Evolutionary conservation across 2,888 invertebrate genomes (phyloP).

Genomic region (Phorcus lineatus): DNA sequence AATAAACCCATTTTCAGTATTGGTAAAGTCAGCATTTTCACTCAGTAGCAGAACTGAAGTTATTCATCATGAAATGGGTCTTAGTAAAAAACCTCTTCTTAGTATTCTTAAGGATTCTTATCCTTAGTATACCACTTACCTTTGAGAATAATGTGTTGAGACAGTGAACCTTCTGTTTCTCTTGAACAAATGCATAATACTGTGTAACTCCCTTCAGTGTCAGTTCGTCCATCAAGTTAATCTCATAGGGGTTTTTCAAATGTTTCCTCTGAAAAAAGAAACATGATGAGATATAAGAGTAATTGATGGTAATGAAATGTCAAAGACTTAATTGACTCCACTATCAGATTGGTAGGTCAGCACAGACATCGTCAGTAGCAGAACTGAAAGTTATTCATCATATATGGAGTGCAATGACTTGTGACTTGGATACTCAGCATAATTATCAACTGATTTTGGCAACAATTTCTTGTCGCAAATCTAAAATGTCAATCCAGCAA

Average conservation of each 20-base stretch:
- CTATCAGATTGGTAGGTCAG: neutral
- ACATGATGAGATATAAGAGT: neutral
- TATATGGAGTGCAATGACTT: neutral
- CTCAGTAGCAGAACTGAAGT: constrained; percentile 23
- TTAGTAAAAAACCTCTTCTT: too few relatives aligned
- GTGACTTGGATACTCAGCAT: too few relatives aligned
- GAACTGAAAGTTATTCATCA: constrained; percentile 33
- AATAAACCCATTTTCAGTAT: constrained; percentile 22
- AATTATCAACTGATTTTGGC: too few relatives aligned
- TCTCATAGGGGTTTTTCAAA: constrained; percentile 95
- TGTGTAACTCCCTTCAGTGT: constrained; percentile 99
- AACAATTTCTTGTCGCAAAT: too few relatives aligned
- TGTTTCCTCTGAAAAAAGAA: constrained; percentile 85
- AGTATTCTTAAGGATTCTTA: too few relatives aligned
- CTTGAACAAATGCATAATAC: constrained; percentile 99
- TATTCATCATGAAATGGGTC: constrained; percentile 3
- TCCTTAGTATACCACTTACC: constrained; percentile 78
- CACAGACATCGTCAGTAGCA: constrained; percentile 22
- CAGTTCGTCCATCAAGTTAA: constrained; percentile 99
- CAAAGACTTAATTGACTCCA: neutral
- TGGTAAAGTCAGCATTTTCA: constrained; percentile 4
- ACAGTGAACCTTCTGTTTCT: constrained; percentile 99
- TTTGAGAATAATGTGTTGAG: constrained; percentile 99
- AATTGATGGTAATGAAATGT: too few relatives aligned
- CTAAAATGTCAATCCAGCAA: too few relatives aligned